A percentile compares a stretch with the other conserved stretches of the same genome.
Evolutionary conservation across 53 echinoderm and acorn worm species (phyloP).

Genomic region (Apostichopus leukothele): DNA sequence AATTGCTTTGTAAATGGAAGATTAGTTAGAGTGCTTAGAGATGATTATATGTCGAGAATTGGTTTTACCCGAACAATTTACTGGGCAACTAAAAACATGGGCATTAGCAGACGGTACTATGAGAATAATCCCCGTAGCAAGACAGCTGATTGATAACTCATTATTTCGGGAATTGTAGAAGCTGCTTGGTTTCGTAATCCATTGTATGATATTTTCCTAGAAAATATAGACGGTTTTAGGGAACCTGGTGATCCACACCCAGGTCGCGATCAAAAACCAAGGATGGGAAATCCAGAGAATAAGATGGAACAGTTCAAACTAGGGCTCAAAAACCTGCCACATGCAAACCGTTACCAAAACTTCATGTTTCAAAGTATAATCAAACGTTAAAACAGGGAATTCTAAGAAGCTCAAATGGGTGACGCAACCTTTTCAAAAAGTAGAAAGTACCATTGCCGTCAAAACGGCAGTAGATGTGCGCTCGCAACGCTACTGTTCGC

Average conservation of each 20-base stretch:
- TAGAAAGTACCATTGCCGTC: not conserved
- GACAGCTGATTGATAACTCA: not conserved
- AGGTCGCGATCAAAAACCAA: not conserved
- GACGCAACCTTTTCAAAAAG: not conserved
- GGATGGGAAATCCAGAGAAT: not conserved
- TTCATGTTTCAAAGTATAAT: not conserved
- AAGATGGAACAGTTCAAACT: not conserved
- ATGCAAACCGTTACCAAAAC: not conserved
- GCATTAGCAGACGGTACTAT: too few species aligned
- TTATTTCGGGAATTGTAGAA: slow-evolving; percentile 4
- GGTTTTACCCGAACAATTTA: not conserved
- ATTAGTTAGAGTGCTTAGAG: too few species aligned
- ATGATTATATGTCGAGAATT: not conserved
- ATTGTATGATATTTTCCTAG: slow-evolving; percentile 55
- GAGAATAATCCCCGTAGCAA: not conserved
- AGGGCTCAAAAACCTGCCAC: not conserved
- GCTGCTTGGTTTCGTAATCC: slow-evolving; percentile 35
- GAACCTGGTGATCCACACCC: not conserved
- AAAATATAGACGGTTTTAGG: slow-evolving; percentile 18
- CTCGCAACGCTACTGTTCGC: too few species aligned
- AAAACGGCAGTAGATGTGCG: too few species aligned
- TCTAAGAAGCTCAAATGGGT: not conserved
- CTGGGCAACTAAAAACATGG: not conserved
- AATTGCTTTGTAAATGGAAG: too few species aligned
- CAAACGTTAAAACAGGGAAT: not conserved